These are phyloP conservation scores for Hyperoplus immaculatus DNA, from an alignment of 2,797 vertebrate genomes.

Conservation along the genomic window DNA sequence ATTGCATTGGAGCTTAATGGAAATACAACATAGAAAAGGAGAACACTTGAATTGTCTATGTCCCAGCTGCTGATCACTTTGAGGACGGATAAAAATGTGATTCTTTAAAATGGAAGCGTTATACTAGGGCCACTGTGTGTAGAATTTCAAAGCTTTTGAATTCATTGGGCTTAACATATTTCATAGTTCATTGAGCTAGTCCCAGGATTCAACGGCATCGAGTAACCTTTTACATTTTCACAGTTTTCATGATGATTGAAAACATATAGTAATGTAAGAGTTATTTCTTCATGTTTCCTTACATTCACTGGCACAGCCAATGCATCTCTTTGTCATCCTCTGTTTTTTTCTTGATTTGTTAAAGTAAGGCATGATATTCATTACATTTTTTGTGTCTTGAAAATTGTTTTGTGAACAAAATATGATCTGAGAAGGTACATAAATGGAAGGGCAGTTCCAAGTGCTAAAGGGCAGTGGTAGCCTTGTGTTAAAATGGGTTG, in stretches of 20 bases:
- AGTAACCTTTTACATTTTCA: background rate
- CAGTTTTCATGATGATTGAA: background rate
- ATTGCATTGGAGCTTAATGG: background rate
- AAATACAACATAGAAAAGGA: constrained; percentile 2
- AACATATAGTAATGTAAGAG: background rate
- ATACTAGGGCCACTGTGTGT: constrained; percentile 2
- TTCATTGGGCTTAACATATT: background rate
- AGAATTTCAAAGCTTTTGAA: constrained; percentile 9
- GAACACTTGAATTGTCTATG: background rate
- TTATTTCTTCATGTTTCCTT: background rate
- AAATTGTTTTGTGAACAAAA: background rate
- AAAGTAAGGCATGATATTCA: background rate
- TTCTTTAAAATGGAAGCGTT: background rate
- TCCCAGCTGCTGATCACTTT: background rate
- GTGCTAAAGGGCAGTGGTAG: too few relatives aligned
- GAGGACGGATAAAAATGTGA: background rate
- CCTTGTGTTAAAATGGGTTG: background rate
- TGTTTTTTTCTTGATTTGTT: background rate
- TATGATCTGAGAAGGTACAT: background rate
- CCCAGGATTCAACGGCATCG: too few relatives aligned
- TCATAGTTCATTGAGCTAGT: background rate
- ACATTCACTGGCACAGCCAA: background rate
- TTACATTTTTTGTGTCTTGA: background rate
- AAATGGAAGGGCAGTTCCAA: background rate
- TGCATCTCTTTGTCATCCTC: background rate